Evolutionary conservation across 2,888 invertebrate genomes (phyloP), one percentile per base, ranked within the genome.

Genomic region (Pristionchus mayeri): DNA sequence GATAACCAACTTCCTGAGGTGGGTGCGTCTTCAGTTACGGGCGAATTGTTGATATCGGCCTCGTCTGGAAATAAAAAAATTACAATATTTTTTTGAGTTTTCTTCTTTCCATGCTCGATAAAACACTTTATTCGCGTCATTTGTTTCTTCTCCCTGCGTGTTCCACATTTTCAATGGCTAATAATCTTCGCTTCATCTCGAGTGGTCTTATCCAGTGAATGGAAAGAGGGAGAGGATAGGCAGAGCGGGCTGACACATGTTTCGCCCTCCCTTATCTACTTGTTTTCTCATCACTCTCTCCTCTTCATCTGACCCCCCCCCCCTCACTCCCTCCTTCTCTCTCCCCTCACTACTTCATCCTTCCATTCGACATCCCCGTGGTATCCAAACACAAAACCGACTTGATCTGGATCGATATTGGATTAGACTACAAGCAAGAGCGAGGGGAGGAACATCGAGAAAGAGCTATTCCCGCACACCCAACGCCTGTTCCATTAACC

Each of bases 221-320:
- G 7, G n/a, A n/a, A 54, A n/a, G 78, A 71, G 71, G 21, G 71
- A 71, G 40, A 16, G 40, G 37, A 11, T 9, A 27, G 27, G 18
- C 24, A 16, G n/a, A n/a, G 40, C 13, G 6, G 76, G n/a, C 30
- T 48, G 50, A 76, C 27, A 76, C 48, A 76, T 76, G 50, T 44
- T 50, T 76, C 76, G 18, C 76, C 44, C 48, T 76, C 76, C 37
- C 76, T 76, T 37, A 44, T 76, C 76, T 27, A 48, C 76, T 50
- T 76, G 48, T 76, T 76, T 76, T 76, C 44, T 76, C 76, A 76
- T 50, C 48, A 30, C 76, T 76, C 76, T 48, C 16, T 30, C 34
- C 24, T 13, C 60, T 30, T 60, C 60, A 60, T 30, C 67, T 67
- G 63, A 63, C 67, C 48, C 76, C 13, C 63, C 63, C 63, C 21